Conservation (phyloP, 2,797 vertebrate species). For the Myotis findleyi region DNA sequence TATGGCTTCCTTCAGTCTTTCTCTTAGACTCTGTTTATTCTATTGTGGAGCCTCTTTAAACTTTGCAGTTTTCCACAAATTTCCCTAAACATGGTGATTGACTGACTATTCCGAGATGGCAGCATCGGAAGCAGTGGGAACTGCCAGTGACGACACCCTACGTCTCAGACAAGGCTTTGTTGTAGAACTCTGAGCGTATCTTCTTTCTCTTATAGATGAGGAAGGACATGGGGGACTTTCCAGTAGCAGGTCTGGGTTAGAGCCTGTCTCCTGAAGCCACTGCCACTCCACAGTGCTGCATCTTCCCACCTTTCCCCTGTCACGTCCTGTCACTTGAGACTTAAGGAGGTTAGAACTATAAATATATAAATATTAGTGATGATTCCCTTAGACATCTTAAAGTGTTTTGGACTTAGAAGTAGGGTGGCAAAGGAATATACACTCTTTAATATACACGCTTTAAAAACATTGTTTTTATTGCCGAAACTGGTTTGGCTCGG, state of each 20-base stretch:
- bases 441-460: background rate
- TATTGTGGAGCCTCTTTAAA: no score
- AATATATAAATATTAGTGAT: background rate
- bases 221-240: background rate
- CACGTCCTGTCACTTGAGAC: background rate
- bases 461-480: no score
- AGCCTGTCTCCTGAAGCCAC: background rate
- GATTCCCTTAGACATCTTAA: background rate
- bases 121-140: background rate
- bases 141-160: no score
- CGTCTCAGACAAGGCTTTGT: background rate
- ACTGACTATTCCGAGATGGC: background rate
- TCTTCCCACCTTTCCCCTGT: background rate
- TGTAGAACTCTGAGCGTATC: background rate
- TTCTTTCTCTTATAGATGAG: background rate
- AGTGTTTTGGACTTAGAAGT: background rate
- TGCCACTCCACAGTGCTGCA: background rate
- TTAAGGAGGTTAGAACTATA: background rate
- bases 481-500: no score
- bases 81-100: background rate
- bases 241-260: background rate
- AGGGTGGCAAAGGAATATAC: background rate
- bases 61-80: background rate
- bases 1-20: background rate
- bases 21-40: background rate